These are phyloP conservation scores for Luidia sarsii DNA, from an alignment of 53 echinoderm and acorn worm species.

Conservation along the genomic window DNA sequence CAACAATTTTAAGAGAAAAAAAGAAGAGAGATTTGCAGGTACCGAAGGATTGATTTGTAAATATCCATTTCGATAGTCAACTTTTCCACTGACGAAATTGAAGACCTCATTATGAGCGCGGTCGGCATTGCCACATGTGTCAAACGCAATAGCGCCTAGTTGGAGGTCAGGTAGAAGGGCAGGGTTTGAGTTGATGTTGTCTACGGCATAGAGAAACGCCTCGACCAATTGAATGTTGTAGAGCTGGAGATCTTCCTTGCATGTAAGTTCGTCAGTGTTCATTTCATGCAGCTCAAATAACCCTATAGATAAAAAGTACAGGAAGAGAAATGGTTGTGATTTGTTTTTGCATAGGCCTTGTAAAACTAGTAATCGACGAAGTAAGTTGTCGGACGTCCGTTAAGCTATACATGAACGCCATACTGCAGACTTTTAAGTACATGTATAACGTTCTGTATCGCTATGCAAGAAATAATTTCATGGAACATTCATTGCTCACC, in stretches of 20 bases:
- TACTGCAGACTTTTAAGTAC: too few species aligned
- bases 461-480: too few species aligned
- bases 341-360: too few species aligned
- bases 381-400: too few species aligned
- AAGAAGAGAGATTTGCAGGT: not conserved
- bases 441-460: too few species aligned
- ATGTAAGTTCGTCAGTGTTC: conserved; percentile 52
- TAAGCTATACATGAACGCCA: too few species aligned
- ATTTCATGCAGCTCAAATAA: conserved; percentile 78
- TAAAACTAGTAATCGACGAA: too few species aligned
- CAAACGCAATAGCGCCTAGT: conserved; percentile 82
- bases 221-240: conserved; percentile 89
- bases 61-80: conserved; percentile 82
- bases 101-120: conserved; percentile 66
- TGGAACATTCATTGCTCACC: too few species aligned
- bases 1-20: too few species aligned
- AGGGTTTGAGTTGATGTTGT: conserved; percentile 67
- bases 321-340: too few species aligned
- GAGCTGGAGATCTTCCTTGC: conserved; percentile 54
- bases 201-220: conserved; percentile 84
- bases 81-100: conserved; percentile 75
- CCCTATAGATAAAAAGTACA: too few species aligned
- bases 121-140: conserved; percentile 81
- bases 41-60: conserved; percentile 1
- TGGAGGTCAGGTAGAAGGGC: conserved; percentile 70